Conservation (phyloP, 2,888 invertebrate genomes). For the Acrocyrtus sp. region DNA sequence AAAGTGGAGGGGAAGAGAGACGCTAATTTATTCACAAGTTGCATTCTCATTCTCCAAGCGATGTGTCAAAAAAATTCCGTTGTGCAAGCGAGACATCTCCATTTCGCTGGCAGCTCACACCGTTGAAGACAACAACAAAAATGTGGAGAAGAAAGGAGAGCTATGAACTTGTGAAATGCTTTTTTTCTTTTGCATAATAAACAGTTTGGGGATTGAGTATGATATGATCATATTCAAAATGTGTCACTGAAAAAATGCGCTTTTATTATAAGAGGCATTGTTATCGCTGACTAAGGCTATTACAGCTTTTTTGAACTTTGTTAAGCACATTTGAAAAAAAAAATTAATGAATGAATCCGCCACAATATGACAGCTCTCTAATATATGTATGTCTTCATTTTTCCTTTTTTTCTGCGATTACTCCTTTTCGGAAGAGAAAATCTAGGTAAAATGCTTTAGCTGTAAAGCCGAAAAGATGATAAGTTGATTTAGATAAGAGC, state of each 20-base stretch:
- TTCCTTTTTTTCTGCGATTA: conserved; percentile 13
- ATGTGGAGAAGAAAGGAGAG: neutral
- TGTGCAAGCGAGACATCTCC: conserved; percentile 42
- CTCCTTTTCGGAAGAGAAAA: conserved; percentile 6
- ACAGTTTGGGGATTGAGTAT: neutral
- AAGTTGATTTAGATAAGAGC: conserved; percentile 26
- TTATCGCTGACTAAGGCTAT: no score
- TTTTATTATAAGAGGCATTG: conserved; percentile 36
- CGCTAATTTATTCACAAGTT: conserved; percentile 40
- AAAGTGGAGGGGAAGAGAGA: neutral
- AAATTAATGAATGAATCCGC: conserved; percentile 23
- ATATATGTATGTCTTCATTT: conserved; percentile 49
- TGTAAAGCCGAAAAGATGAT: conserved; percentile 8
- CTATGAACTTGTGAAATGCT: neutral
- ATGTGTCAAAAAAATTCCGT: conserved; percentile 36
- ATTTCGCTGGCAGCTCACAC: conserved; percentile 7
- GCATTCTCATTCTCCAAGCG: conserved; percentile 23
- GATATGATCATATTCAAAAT: neutral
- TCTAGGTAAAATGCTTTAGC: conserved; percentile 30
- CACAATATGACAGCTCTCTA: conserved; percentile 33
- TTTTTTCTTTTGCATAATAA: neutral
- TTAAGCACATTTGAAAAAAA: neutral
- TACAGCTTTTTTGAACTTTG: neutral
- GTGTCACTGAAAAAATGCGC: neutral
- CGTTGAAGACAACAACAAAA: neutral